phyloP scores from a whole-genome alignment of 2,888 invertebrate genomes.

The Nomada fucata region DNA sequence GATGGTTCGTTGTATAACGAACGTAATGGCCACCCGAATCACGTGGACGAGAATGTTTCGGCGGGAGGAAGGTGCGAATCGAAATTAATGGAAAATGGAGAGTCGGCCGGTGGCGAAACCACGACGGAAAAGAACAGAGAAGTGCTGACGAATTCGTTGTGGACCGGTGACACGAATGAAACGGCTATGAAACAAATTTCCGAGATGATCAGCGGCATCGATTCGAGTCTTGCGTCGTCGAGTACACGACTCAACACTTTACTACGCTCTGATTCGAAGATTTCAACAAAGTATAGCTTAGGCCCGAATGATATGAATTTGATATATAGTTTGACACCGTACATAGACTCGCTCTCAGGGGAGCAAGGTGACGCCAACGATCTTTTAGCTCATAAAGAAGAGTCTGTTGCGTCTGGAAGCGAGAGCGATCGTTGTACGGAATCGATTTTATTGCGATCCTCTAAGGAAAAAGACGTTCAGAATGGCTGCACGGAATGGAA shows the following conservation, averaged over 20 bases:
- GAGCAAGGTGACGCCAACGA: constrained; percentile 23
- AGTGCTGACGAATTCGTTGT: too few species aligned
- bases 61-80: background rate
- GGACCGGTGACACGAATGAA: background rate
- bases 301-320: constrained; percentile 74
- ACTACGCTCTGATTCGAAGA: constrained; percentile 61
- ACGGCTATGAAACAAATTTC: background rate
- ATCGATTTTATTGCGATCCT: too few species aligned
- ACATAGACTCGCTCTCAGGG: constrained; percentile 35
- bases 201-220: constrained; percentile 74
- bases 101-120: background rate
- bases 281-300: constrained; percentile 77
- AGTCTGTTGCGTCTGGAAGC: too few species aligned
- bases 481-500: background rate
- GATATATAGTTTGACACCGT: constrained; percentile 79
- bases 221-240: constrained; percentile 70
- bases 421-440: too few species aligned
- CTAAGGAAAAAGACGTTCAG: too few species aligned
- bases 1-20: background rate
- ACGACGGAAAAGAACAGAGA: background rate
- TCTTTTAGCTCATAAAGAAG: background rate
- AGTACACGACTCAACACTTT: constrained; percentile 61
- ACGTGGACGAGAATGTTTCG: background rate
- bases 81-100: background rate
- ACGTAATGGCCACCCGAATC: background rate